These are phyloP conservation scores for Cardiocondyla obscurior DNA, from an alignment of 1,140 invertebrate species.

Conservation along the genomic window DNA sequence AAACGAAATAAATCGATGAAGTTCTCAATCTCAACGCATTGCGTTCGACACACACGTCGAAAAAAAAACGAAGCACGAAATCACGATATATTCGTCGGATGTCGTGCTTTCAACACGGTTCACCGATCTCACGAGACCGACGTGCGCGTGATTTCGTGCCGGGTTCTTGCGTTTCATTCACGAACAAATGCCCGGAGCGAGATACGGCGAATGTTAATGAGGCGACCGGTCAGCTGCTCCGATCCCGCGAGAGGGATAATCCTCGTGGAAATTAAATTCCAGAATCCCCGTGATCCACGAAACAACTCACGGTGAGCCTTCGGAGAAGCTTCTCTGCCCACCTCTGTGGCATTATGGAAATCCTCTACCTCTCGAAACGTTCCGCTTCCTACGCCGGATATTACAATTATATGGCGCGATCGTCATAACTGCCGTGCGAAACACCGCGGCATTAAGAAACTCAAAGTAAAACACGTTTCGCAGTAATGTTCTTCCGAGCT, in stretches of 20 bases:
- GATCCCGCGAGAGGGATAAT: constrained; percentile 53
- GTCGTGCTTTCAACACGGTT: constrained; percentile 49
- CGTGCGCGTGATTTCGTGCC: constrained; percentile 61
- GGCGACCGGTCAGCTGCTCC: constrained; percentile 62
- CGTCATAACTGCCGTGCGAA: background rate
- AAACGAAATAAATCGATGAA: background rate
- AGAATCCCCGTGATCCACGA: constrained; percentile 42
- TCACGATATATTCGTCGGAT: background rate
- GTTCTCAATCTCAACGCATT: background rate
- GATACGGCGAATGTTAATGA: constrained; percentile 77
- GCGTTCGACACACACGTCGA: background rate
- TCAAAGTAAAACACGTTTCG: background rate
- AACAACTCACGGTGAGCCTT: background rate
- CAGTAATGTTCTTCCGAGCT: background rate
- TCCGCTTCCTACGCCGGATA: constrained; percentile 23
- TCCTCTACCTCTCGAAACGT: background rate
- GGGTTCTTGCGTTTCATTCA: constrained; percentile 73
- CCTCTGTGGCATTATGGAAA: constrained; percentile 38
- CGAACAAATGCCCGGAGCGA: constrained; percentile 73
- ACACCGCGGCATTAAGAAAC: background rate
- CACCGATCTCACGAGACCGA: constrained; percentile 53
- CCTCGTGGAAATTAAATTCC: constrained; percentile 68
- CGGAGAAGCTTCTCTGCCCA: constrained; percentile 10
- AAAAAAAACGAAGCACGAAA: constrained; percentile 39
- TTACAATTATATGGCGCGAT: constrained; percentile 10